Evolutionary conservation across 2,113 vertebrate species (phyloP).

Genomic region (Scortum barcoo): DNA sequence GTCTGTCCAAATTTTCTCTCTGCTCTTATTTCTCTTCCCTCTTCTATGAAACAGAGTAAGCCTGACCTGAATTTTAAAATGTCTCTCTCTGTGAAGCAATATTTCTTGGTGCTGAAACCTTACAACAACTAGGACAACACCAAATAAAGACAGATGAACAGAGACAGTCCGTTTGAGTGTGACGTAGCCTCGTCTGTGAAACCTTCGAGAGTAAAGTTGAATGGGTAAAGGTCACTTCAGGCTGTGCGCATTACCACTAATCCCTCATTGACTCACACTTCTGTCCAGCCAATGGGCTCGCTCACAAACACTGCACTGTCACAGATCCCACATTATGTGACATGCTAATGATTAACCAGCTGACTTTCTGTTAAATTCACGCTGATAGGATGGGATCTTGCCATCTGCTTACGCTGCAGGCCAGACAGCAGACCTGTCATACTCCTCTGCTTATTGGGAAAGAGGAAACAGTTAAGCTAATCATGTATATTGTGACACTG

Average conservation of each 20-base stretch:
- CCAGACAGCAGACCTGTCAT: neutral
- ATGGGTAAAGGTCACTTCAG: neutral
- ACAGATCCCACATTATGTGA: neutral
- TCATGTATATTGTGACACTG: constrained; percentile 26
- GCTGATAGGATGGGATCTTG: neutral
- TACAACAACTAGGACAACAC: neutral
- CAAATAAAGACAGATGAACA: constrained; percentile 2
- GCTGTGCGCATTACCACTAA: neutral
- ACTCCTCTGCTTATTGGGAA: constrained; percentile 45
- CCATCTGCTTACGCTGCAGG: neutral
- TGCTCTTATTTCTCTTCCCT: neutral
- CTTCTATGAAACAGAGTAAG: constrained; percentile 5
- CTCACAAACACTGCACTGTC: neutral
- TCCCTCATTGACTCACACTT: constrained; percentile 16
- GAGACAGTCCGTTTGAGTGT: neutral
- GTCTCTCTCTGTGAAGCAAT: neutral
- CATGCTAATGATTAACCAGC: constrained; percentile 34
- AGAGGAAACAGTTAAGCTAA: constrained; percentile 60
- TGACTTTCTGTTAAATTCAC: constrained; percentile 1
- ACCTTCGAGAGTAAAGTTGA: neutral
- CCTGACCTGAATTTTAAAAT: constrained; percentile 10
- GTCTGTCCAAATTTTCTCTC: constrained; percentile 14
- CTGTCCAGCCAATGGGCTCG: neutral
- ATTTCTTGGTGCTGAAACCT: constrained; percentile 6
- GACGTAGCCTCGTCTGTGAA: neutral